These are phyloP conservation scores for Spodoptera frugiperda DNA, from an alignment of 1,140 invertebrate genomes.

Conservation along the genomic window DNA sequence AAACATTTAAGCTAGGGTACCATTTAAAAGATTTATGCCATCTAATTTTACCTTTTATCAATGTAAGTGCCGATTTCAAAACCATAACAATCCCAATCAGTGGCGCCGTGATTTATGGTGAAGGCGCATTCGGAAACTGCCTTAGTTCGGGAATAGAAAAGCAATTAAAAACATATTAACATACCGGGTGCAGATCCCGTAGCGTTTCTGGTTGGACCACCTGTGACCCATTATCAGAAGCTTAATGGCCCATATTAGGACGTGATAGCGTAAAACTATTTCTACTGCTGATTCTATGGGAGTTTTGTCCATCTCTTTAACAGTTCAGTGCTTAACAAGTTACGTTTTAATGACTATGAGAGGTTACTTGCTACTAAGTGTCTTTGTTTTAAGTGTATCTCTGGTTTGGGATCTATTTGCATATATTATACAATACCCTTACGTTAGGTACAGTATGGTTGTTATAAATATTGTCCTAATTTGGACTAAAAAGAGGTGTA, in stretches of 20 bases:
- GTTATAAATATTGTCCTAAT: too few relatives aligned
- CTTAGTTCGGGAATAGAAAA: constrained; percentile 73
- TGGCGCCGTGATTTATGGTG: constrained; percentile 3
- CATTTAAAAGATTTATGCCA: background rate
- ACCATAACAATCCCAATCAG: constrained; percentile 35
- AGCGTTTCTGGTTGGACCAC: constrained; percentile 59
- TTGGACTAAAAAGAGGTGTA: too few relatives aligned
- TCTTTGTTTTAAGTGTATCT: background rate
- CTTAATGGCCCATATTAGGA: constrained; percentile 62
- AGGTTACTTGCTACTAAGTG: background rate
- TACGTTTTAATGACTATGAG: constrained; percentile 20
- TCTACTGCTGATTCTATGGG: constrained; percentile 23
- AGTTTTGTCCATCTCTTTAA: constrained; percentile 41
- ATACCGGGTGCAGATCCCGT: constrained; percentile 62
- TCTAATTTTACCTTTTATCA: too few relatives aligned
- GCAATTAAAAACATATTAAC: constrained; percentile 81
- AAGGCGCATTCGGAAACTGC: constrained; percentile 59
- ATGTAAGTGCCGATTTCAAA: constrained; percentile 41
- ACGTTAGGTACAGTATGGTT: too few relatives aligned
- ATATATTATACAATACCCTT: background rate
- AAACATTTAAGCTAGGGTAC: too few relatives aligned
- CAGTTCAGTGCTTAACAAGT: constrained; percentile 31
- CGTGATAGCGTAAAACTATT: constrained; percentile 53
- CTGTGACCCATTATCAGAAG: constrained; percentile 64
- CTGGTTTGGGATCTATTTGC: background rate